Evolutionary conservation across 1,140 invertebrate genomes (phyloP).

Genomic region (Sitobion miscanthi): DNA sequence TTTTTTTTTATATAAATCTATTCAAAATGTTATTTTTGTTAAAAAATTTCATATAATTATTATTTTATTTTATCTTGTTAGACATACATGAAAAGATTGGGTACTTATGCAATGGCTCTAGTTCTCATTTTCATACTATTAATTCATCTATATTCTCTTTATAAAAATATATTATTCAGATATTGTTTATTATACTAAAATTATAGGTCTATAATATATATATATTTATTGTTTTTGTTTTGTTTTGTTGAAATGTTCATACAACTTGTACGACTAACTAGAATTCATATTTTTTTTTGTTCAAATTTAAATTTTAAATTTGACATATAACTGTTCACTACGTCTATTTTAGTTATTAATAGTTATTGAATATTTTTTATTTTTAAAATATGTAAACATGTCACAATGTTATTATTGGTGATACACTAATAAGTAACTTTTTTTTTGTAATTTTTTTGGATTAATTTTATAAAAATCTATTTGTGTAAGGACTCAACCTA

Average conservation of each 20-base stretch:
- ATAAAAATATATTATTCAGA: background rate
- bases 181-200: background rate
- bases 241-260: background rate
- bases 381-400: background rate
- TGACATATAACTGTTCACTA: background rate
- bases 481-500: background rate
- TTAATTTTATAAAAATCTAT: background rate
- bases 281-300: background rate
- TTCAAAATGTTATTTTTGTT: constrained; percentile 36
- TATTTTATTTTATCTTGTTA: constrained; percentile 10
- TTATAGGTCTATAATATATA: background rate
- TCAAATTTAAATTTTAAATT: constrained; percentile 14
- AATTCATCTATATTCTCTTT: background rate
- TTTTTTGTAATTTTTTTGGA: background rate
- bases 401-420: background rate
- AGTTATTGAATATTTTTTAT: background rate
- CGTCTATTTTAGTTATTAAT: background rate
- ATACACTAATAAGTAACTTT: background rate
- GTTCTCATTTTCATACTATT: background rate
- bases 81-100: background rate
- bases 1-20: background rate
- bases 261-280: constrained; percentile 21
- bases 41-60: background rate
- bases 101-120: background rate
- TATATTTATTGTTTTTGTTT: constrained; percentile 6